A percentile compares a stretch with the other conserved stretches of the same genome.
phyloP scores from a whole-genome alignment of 2,888 invertebrate genomes.

The Synanthedon andrenaeformis region DNA sequence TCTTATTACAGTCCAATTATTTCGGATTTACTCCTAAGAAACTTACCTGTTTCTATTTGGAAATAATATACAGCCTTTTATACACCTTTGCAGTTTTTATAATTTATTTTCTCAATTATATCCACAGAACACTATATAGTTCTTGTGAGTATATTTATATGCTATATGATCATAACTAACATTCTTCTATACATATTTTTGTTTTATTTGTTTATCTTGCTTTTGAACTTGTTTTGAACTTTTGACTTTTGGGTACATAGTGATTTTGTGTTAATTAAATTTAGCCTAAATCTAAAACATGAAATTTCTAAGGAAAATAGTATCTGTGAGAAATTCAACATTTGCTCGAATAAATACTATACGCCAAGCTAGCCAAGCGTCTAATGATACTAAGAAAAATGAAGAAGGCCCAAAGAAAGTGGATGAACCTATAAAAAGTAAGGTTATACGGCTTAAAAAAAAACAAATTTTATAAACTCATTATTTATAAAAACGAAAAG shows the following conservation, averaged over 20 bases:
- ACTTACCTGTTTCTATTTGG: constrained; percentile 21
- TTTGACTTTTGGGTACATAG: too few relatives aligned
- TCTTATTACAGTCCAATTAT: too few relatives aligned
- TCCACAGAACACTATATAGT: too few relatives aligned
- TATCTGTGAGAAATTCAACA: constrained; percentile 21
- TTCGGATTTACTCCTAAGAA: constrained; percentile 16
- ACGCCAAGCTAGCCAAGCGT: constrained; percentile 6
- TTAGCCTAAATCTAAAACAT: too few relatives aligned
- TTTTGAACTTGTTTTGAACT: background rate
- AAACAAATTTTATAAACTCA: too few relatives aligned
- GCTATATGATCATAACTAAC: too few relatives aligned
- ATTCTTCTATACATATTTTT: background rate
- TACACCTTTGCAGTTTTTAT: too few relatives aligned
- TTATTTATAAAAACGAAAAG: too few relatives aligned
- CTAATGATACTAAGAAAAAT: constrained; percentile 31
- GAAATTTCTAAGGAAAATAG: constrained; percentile 21
- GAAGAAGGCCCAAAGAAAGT: constrained; percentile 31
- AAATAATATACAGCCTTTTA: too few relatives aligned
- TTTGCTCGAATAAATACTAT: constrained; percentile 17
- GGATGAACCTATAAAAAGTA: constrained; percentile 50
- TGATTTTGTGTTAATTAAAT: too few relatives aligned
- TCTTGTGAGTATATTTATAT: too few relatives aligned
- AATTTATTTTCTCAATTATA: too few relatives aligned
- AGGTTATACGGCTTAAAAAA: constrained; percentile 20
- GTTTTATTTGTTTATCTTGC: background rate